phyloP scores from a whole-genome alignment of 2,888 invertebrate genomes.

The Vanessa cardui region DNA sequence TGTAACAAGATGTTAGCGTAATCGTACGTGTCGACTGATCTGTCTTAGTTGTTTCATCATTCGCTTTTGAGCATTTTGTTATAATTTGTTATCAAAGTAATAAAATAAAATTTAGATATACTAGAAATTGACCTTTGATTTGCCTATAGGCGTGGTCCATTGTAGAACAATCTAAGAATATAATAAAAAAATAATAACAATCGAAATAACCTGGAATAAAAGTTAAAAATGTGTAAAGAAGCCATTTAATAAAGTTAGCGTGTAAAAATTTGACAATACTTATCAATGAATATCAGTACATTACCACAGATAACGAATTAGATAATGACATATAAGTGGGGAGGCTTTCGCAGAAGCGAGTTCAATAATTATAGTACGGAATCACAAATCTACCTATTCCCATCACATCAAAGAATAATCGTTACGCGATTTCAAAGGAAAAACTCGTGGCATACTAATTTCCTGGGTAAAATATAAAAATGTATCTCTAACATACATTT shows the following conservation, averaged over 20 bases:
- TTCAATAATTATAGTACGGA: not conserved
- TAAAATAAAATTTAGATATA: constrained; percentile 19
- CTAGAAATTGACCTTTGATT: constrained; percentile 31
- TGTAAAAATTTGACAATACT: not conserved
- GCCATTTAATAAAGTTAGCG: not conserved
- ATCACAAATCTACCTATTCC: constrained; percentile 3
- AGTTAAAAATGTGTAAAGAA: not conserved
- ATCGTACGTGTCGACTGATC: not conserved
- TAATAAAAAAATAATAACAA: constrained; percentile 24
- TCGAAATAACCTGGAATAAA: not conserved
- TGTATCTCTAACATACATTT: not conserved
- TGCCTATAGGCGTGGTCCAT: constrained; percentile 34
- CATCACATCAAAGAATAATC: constrained; percentile 8
- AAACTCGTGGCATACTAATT: constrained; percentile 22
- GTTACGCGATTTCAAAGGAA: constrained; percentile 23
- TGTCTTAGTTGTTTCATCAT: not conserved
- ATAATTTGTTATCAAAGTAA: constrained; percentile 1
- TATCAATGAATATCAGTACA: not conserved
- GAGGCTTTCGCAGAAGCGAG: not conserved
- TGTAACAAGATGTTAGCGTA: not conserved
- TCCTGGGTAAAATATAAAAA: constrained; percentile 22
- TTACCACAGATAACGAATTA: not conserved
- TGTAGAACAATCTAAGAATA: constrained; percentile 24
- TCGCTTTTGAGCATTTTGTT: not conserved
- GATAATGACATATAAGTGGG: not conserved